Base-by-base conservation (phyloP, 2,888 invertebrate genomes). In the Phortica okadai region DNA sequence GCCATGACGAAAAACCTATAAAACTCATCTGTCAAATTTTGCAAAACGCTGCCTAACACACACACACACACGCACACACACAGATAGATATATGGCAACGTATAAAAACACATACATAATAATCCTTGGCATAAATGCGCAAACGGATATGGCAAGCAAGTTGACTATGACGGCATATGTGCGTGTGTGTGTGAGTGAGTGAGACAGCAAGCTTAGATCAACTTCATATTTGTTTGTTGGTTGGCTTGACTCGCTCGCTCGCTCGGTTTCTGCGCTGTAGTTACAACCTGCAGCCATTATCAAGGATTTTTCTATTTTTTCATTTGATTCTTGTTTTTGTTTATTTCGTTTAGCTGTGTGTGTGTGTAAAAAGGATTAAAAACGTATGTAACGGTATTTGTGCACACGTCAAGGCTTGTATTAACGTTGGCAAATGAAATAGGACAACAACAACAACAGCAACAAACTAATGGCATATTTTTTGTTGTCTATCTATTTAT, bases 21-120 rank as follows among this genome's bases (percentile, higher is more conserved):
- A 84, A 84, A 82, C 85, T 84, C 83, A 84, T 85, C 83, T 84
- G 83, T 85, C 83, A 84, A 84, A 84, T 82, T 85, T 79, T 82
- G 85, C 11, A 64, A 83, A 84, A 83, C 77, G 83, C 77, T 78
- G 85, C 83, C 83, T 84, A 85, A 4, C 33, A 33, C 33, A 33
- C 33, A 33, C 33, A 33, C 33, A 33, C 33, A 33, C 33, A 33
- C 33, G 4, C 33, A 33, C 33, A 33, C 33, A 33, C 33, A 33
- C 33, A 33, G 1, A 33, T 1, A 1, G 21, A 21, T 5, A 33
- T 33, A 5, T 84, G 84, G 85, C 82, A 85, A 83, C 85, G 80
- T 82, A 85, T 82, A 82, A 82, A 83, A 7, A 8, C n/a, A n/a
- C n/a, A n/a, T 84, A 81, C 81, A 82, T 84, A 81, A 85, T 84